phyloP scores from a whole-genome alignment of 2,888 invertebrate genomes.

The Spicauda simplicius region DNA sequence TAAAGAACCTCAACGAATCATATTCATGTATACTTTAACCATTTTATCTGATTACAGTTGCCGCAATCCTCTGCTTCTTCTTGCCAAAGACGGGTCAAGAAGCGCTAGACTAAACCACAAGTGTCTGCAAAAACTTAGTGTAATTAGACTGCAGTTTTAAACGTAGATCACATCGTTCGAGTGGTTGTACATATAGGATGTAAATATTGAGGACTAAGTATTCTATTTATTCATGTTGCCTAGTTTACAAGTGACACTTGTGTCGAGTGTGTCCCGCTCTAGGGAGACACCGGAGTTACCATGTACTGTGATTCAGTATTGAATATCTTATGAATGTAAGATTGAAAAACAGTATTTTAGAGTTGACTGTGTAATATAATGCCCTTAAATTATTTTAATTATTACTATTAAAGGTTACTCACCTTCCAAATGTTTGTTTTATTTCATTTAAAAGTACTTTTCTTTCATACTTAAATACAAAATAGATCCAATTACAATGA shows the following conservation, averaged over 20 bases:
- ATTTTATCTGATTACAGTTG: constrained; percentile 82
- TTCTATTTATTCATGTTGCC: constrained; percentile 62
- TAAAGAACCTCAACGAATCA: too few species aligned
- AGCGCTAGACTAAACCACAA: constrained; percentile 85
- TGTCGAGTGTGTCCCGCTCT: constrained; percentile 18
- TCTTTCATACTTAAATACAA: too few species aligned
- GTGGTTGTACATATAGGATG: constrained; percentile 79
- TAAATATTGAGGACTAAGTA: constrained; percentile 78
- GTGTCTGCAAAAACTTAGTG: constrained; percentile 60
- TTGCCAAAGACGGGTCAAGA: constrained; percentile 91
- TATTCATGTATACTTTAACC: not conserved
- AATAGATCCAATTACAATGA: too few species aligned
- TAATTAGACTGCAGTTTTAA: constrained; percentile 62
- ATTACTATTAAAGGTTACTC: constrained; percentile 75
- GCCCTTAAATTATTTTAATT: constrained; percentile 75
- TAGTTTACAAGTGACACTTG: constrained; percentile 40
- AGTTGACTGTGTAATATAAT: constrained; percentile 81
- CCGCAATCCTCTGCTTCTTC: constrained; percentile 89
- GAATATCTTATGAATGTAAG: constrained; percentile 65
- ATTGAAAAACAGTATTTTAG: constrained; percentile 80
- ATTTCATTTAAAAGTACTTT: constrained; percentile 42
- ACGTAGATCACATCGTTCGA: constrained; percentile 51
- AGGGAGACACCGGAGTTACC: constrained; percentile 51
- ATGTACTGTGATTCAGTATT: constrained; percentile 74
- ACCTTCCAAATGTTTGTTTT: constrained; percentile 53